phyloP scores from a whole-genome alignment of 2,888 invertebrate genomes.

The Invenusta paracnida region DNA sequence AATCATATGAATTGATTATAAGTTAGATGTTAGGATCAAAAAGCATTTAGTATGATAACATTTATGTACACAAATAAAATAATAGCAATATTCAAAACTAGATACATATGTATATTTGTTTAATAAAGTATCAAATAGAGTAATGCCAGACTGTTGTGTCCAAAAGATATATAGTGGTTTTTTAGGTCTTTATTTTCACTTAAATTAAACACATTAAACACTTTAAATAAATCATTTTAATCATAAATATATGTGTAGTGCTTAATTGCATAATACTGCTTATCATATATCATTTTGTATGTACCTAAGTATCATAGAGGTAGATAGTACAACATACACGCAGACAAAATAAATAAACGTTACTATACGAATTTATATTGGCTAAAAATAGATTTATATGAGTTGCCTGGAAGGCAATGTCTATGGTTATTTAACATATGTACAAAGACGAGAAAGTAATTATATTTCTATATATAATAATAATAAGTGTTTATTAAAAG shows the following conservation, averaged over 20 bases:
- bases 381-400: too few species aligned
- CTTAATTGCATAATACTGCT: too few species aligned
- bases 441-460: background rate
- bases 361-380: too few species aligned
- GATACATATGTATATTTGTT: background rate
- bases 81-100: background rate
- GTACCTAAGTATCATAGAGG: too few species aligned
- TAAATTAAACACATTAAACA: background rate
- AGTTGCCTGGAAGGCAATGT: too few species aligned
- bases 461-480: background rate
- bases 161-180: background rate
- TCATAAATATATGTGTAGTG: background rate
- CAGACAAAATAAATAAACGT: too few species aligned
- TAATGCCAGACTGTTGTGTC: background rate
- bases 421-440: too few species aligned
- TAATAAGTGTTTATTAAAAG: background rate
- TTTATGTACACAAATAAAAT: background rate
- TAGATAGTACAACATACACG: too few species aligned
- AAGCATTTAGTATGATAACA: background rate
- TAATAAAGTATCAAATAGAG: background rate
- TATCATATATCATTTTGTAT: too few species aligned
- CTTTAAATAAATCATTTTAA: background rate
- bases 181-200: background rate
- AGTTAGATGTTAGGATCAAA: background rate
- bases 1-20: background rate